Conservation (phyloP, 2,797 vertebrate species). For the Pelochelys cantorii region DNA sequence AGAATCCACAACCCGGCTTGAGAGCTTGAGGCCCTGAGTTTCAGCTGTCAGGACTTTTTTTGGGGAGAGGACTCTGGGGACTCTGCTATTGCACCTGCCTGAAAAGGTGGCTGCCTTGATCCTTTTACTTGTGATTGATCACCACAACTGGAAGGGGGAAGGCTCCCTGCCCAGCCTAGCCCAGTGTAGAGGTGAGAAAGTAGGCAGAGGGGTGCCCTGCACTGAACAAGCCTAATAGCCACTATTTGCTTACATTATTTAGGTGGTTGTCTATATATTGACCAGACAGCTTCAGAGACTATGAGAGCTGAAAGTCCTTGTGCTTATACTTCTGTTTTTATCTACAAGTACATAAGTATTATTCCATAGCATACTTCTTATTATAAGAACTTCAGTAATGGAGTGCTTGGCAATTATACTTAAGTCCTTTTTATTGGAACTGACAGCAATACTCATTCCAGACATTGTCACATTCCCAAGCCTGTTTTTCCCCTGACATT, state of each 20-base stretch:
- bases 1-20: neutral
- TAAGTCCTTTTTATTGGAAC: neutral
- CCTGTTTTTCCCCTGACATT: neutral
- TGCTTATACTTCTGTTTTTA: neutral
- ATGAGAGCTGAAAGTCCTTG: neutral
- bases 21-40: neutral
- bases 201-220: neutral
- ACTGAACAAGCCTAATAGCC: neutral
- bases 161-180: neutral
- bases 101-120: neutral
- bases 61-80: neutral
- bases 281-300: neutral
- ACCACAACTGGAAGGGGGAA: neutral
- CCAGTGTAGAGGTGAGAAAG: neutral
- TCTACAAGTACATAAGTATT: neutral
- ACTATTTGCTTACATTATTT: neutral
- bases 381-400: neutral
- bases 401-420: neutral
- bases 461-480: neutral
- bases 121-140: neutral
- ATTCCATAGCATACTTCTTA: neutral
- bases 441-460: neutral
- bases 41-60: neutral
- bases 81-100: neutral
- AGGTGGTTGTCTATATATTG: neutral